Evolutionary conservation across 2,888 invertebrate species (phyloP).

Genomic region (Stenotaenia linearis): DNA sequence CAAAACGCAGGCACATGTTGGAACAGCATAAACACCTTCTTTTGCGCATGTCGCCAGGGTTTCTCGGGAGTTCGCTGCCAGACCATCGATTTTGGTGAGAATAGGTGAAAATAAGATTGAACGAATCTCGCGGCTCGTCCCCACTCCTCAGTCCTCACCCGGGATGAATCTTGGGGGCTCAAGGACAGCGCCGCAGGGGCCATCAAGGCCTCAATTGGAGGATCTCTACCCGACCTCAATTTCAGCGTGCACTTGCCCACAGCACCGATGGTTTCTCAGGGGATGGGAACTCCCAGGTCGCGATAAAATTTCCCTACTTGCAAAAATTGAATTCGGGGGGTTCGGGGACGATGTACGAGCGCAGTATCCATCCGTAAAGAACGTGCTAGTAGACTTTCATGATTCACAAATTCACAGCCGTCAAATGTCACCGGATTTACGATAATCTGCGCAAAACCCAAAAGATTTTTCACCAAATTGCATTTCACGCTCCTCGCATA

Average conservation of each 20-base stretch:
- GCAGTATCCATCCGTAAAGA: constrained; percentile 8
- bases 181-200: constrained; percentile 26
- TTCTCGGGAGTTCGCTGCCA: constrained; percentile 42
- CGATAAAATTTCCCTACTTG: constrained; percentile 24
- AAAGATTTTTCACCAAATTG: neutral
- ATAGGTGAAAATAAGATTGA: constrained; percentile 26
- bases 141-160: constrained; percentile 1
- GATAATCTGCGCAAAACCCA: constrained; percentile 47
- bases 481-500: neutral
- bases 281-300: constrained; percentile 23
- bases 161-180: constrained; percentile 21
- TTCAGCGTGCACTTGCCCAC: constrained; percentile 16
- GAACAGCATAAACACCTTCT: constrained; percentile 59
- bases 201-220: constrained; percentile 21
- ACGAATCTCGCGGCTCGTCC: constrained; percentile 7
- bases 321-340: constrained; percentile 16
- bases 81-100: constrained; percentile 38
- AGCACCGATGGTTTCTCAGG: constrained; percentile 4
- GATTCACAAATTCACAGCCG: constrained; percentile 4
- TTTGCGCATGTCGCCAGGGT: constrained; percentile 42
- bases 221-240: constrained; percentile 24
- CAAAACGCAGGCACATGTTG: constrained; percentile 71
- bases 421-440: constrained; percentile 14
- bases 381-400: neutral
- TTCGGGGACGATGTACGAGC: neutral